Evolutionary conservation across 2,888 invertebrate species (phyloP), one percentile per base, ranked within the genome.

Genomic region (Tubiluchus corallicola): DNA sequence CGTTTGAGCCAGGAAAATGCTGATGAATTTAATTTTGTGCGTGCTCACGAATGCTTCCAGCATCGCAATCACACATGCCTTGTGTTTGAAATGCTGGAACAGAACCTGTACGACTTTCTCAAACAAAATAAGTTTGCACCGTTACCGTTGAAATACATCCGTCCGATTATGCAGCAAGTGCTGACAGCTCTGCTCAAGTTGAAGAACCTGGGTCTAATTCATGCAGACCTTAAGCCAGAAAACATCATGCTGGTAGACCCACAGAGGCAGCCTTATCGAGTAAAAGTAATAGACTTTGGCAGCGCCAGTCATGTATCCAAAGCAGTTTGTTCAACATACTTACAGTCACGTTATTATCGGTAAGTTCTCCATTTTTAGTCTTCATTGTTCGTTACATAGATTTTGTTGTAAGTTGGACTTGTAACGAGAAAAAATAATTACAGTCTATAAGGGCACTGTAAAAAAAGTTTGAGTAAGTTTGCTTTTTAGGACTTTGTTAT

Each of bases 181-280:
- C 68, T 81, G 54, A 78, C 78, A 47, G 79, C 80, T 48, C 68
- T 80, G 57, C 67, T 75, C 51, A 78, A 88, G 68, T 74, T 85
- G 49, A 88, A 87, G 81, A 90, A 94, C 79, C 75, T 99, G 62
- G 96, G 96, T 53, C 74, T 99, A 60, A 99, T 99, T 64, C 98
- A 99, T 70, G 98, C 98, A 50, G 98, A 99, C 69, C 70, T 99
- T 61, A 98, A 99, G 69, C 98, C 98, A 16, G 98, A 99, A 70
- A 99, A 99, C 70, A 99, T 99, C 63, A 99, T 99, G 98, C 69
- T 99, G 67, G 96, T 98, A 54, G 96, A 99, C 69, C 98, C 96
- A 40, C 81, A 82, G 47, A 77, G 94, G 52, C 92, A 94, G 65
- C 98, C 98, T 1, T 99, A 94, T 70, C 75, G 96, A 53, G 96